Percentiles rank a stretch among this genome's conserved stretches.
Conservation (phyloP, 2,113 vertebrate genomes). For the Chelonoidis abingdonii region DNA sequence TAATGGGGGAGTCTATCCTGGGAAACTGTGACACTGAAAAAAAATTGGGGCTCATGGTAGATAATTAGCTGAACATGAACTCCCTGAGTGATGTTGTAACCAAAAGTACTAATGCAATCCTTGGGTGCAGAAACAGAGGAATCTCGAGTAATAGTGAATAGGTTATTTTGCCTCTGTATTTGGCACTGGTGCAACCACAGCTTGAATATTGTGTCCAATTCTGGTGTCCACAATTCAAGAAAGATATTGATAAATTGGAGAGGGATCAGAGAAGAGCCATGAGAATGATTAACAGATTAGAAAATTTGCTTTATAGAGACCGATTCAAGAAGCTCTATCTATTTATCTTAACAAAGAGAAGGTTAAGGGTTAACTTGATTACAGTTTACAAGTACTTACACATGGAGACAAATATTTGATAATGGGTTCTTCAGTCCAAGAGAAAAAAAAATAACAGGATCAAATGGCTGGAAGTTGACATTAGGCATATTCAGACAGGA, state of each 20-base stretch:
- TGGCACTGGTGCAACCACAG: background rate
- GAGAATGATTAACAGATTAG: background rate
- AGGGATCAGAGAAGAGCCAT: background rate
- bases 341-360: background rate
- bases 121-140: background rate
- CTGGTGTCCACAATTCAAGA: background rate
- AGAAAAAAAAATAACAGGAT: no score
- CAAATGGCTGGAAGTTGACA: background rate
- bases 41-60: background rate
- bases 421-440: no score
- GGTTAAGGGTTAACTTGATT: background rate
- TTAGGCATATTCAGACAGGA: background rate
- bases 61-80: background rate
- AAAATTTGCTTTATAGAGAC: background rate
- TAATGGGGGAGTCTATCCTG: no score
- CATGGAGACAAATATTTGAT: no score
- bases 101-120: background rate
- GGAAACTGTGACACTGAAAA: no score
- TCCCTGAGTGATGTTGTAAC: background rate
- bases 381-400: no score
- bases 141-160: background rate
- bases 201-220: background rate
- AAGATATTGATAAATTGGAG: background rate
- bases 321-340: background rate
- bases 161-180: background rate